A percentile compares a stretch with the other conserved stretches of the same genome.
Evolutionary conservation across 2,888 invertebrate species (phyloP).

Genomic region (Catocala nupta): DNA sequence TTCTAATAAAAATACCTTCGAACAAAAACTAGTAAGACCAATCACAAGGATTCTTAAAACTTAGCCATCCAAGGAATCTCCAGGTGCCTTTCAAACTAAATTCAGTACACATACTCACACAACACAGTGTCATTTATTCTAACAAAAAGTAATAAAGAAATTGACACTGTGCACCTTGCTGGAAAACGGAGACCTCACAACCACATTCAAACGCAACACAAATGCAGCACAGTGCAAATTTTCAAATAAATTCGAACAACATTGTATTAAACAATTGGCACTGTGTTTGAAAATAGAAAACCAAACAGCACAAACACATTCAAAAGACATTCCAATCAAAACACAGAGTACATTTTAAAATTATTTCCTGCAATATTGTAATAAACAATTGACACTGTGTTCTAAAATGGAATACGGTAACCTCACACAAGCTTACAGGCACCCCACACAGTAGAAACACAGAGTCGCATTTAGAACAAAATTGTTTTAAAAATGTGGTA

Average conservation of each 20-base stretch:
- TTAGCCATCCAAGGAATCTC: constrained; percentile 33
- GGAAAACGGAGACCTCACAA: constrained; percentile 28
- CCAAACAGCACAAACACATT: not conserved
- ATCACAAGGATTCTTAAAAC: constrained; percentile 20
- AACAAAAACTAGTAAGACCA: constrained; percentile 29
- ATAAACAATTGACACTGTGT: not conserved
- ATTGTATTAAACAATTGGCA: constrained; percentile 25
- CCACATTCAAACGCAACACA: not conserved
- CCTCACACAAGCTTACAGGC: constrained; percentile 5
- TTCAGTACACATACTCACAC: constrained; percentile 10
- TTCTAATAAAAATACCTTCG: not conserved
- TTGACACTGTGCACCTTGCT: constrained; percentile 17
- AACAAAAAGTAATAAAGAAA: constrained; percentile 13
- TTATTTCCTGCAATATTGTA: not conserved
- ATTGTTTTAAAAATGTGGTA: constrained; percentile 23
- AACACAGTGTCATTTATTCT: constrained; percentile 28
- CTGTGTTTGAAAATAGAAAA: constrained; percentile 38
- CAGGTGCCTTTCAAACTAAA: constrained; percentile 12
- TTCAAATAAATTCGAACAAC: constrained; percentile 13
- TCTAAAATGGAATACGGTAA: constrained; percentile 30
- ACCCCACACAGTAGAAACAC: constrained; percentile 25
- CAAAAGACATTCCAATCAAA: too few relatives aligned
- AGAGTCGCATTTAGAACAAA: constrained; percentile 29
- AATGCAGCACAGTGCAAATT: constrained; percentile 33
- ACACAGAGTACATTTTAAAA: too few relatives aligned